These are phyloP conservation scores for Arctocebus calabarensis DNA, from an alignment of 2,797 vertebrate genomes.

Conservation along the genomic window DNA sequence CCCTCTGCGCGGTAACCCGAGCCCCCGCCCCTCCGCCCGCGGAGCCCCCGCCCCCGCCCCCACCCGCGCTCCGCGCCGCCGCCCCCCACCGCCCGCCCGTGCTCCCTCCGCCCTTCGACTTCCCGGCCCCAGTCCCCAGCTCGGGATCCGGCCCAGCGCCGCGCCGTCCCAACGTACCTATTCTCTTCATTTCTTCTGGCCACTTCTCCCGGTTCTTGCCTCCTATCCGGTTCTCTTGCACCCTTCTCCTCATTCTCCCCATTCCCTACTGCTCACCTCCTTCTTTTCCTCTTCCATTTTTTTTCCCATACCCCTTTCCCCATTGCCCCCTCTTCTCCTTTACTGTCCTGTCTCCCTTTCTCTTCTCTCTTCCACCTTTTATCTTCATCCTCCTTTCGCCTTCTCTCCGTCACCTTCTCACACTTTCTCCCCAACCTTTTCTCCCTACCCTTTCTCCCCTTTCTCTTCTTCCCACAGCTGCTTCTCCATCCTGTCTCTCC, in stretches of 20 bases:
- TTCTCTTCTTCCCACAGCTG: neutral
- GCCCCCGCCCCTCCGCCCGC: slow-evolving; percentile 76
- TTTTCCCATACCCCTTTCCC: neutral
- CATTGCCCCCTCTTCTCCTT: neutral
- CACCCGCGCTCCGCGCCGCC: slow-evolving; percentile 66
- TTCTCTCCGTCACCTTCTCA: neutral
- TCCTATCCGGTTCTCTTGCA: neutral
- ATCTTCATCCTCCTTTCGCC: neutral
- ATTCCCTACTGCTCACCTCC: neutral
- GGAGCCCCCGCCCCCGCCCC: slow-evolving; percentile 77
- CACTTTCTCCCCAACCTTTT: neutral
- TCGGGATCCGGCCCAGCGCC: slow-evolving; percentile 53
- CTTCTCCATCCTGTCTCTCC: neutral
- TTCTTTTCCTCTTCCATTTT: neutral
- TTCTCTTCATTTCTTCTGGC: slow-evolving; percentile 8
- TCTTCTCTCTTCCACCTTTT: neutral
- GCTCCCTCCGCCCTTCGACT: slow-evolving; percentile 64
- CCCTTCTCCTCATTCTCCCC: neutral
- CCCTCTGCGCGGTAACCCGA: slow-evolving; percentile 71
- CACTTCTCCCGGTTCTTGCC: neutral
- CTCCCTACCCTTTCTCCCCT: neutral
- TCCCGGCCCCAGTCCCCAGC: slow-evolving; percentile 65
- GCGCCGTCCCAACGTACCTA: neutral
- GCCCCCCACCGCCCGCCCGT: slow-evolving; percentile 68
- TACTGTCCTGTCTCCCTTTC: neutral